These are phyloP conservation scores for Eupithecia inturbata DNA, from an alignment of 2,888 invertebrate species.

Conservation along the genomic window DNA sequence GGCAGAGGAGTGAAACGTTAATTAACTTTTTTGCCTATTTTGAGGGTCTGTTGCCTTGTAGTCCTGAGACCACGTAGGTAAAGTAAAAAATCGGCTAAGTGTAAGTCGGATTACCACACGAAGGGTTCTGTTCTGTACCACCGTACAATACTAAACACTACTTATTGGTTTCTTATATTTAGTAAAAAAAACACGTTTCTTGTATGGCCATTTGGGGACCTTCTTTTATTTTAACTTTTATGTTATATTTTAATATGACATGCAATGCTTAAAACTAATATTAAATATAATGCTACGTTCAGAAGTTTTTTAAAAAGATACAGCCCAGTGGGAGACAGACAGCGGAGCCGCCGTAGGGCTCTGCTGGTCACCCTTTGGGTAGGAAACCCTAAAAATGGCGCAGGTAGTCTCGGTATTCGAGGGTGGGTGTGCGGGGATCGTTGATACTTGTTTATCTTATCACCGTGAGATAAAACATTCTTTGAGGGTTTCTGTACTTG, in stretches of 20 bases:
- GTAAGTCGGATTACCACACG: background rate
- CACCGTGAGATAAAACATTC: background rate
- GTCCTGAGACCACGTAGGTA: background rate
- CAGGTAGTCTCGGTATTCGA: slow-evolving; percentile 1
- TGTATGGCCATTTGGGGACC: background rate
- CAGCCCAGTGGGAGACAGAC: background rate
- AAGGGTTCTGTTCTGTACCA: background rate
- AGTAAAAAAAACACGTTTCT: background rate
- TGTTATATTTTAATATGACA: too few species aligned
- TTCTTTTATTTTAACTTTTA: background rate
- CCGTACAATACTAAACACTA: background rate
- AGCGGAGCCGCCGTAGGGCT: background rate
- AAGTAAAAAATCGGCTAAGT: background rate
- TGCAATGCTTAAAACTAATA: too few species aligned
- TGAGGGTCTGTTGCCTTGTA: background rate
- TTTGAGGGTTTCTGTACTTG: background rate
- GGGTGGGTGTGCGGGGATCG: background rate
- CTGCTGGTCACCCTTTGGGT: background rate
- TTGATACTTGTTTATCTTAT: background rate
- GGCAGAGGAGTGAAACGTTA: background rate
- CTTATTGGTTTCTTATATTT: background rate
- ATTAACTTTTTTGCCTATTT: background rate
- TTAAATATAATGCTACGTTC: too few species aligned
- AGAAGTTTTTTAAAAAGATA: background rate
- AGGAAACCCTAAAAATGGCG: background rate